A percentile compares a stretch with the other conserved stretches of the same genome.
Conservation (phyloP, 2,113 vertebrate species). For the Gnathonemus echidnorhynchus region DNA sequence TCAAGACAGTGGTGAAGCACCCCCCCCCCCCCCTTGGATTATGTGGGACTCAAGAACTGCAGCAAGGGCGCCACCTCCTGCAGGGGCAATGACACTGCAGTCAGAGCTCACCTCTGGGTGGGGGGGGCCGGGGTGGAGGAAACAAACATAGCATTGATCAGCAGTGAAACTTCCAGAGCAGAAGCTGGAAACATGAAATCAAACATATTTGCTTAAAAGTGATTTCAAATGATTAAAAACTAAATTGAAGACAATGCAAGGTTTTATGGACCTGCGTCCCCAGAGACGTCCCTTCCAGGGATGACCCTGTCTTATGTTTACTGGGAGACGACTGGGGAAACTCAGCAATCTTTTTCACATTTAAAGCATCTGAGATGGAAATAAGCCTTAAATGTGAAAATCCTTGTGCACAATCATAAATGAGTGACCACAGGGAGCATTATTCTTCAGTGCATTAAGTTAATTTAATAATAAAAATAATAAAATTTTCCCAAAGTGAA, state of each 20-base stretch:
- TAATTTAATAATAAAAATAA: not conserved
- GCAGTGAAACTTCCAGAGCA: not conserved
- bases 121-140: constrained; percentile 22
- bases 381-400: not conserved
- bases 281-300: not conserved
- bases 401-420: not conserved
- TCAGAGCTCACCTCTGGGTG: constrained; percentile 65
- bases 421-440: not conserved
- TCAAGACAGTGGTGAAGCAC: constrained; percentile 4
- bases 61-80: constrained; percentile 61
- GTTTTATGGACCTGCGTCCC: not conserved
- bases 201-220: not conserved
- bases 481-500: not conserved
- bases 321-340: not conserved
- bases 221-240: not conserved
- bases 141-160: constrained; percentile 26
- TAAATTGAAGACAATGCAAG: not conserved
- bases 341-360: not conserved
- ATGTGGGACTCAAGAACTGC: constrained; percentile 38
- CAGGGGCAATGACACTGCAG: constrained; percentile 58
- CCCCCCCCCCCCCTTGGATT: not conserved
- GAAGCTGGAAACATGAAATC: not conserved
- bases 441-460: not conserved
- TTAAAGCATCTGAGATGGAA: not conserved
- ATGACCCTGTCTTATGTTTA: not conserved